Conservation (phyloP, 2,888 invertebrate genomes). For the Drosophila neonasuta region DNA sequence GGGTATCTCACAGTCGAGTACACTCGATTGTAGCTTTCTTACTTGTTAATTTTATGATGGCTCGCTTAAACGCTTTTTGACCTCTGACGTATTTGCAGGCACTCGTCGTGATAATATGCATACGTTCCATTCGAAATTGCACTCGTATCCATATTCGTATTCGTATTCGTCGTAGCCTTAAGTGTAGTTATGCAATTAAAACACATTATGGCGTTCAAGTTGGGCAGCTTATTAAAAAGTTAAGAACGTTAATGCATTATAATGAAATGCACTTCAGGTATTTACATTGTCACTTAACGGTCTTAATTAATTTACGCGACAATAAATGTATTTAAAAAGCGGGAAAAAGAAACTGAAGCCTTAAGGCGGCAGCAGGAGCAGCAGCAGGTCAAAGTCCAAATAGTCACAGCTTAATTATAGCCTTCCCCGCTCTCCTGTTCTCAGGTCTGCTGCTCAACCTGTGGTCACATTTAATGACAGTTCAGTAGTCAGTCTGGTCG, state of each 20-base stretch:
- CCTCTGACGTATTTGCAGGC: slow-evolving; percentile 20
- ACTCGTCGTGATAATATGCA: not conserved
- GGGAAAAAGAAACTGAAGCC: slow-evolving; percentile 14
- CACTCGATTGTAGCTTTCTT: too few species aligned
- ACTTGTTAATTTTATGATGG: slow-evolving; percentile 25
- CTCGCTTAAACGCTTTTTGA: slow-evolving; percentile 39
- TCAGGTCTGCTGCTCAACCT: slow-evolving; percentile 37
- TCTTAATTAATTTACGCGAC: slow-evolving; percentile 62
- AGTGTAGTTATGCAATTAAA: slow-evolving; percentile 27
- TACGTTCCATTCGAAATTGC: too few species aligned
- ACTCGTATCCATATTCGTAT: not conserved
- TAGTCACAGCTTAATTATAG: slow-evolving; percentile 57
- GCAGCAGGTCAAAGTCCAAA: slow-evolving; percentile 28
- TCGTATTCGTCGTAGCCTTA: not conserved
- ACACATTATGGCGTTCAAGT: slow-evolving; percentile 24
- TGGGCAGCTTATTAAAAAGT: slow-evolving; percentile 65
- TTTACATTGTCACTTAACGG: slow-evolving; percentile 65
- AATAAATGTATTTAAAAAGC: slow-evolving; percentile 19
- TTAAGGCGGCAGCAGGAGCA: slow-evolving; percentile 42
- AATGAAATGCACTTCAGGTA: slow-evolving; percentile 64
- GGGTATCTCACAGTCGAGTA: too few species aligned
- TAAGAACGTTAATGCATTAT: slow-evolving; percentile 64
- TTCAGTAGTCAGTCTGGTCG: slow-evolving; percentile 41
- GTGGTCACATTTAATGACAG: slow-evolving; percentile 67
- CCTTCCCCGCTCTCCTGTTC: not conserved